These are phyloP conservation scores for Margarornis squamiger DNA, from an alignment of 2,797 vertebrate genomes.

Conservation along the genomic window DNA sequence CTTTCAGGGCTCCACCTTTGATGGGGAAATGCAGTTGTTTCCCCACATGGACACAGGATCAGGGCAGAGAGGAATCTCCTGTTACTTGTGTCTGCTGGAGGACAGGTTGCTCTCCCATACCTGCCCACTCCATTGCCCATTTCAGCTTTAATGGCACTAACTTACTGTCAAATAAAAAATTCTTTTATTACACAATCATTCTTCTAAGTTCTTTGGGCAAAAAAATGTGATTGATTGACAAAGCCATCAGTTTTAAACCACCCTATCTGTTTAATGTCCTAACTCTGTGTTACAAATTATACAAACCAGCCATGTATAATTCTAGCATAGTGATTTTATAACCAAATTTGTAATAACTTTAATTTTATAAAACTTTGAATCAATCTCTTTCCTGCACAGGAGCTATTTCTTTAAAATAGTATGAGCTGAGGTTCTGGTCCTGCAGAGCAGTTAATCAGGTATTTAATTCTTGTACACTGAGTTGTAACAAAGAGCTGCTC, in stretches of 20 bases:
- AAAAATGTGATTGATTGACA: background rate
- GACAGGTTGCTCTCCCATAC: background rate
- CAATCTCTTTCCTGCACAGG: background rate
- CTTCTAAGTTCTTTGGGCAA: background rate
- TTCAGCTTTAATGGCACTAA: background rate
- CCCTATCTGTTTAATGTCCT: background rate
- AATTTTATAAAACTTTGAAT: background rate
- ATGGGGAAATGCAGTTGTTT: background rate
- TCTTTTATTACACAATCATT: background rate
- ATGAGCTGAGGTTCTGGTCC: background rate
- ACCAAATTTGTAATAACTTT: background rate
- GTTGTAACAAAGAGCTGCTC: background rate
- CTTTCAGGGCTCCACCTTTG: background rate
- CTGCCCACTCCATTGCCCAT: background rate
- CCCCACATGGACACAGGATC: background rate
- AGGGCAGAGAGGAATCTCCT: background rate
- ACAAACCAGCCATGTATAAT: background rate
- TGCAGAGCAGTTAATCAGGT: background rate
- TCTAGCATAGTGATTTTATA: background rate
- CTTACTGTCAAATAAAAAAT: background rate
- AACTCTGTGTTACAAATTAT: background rate
- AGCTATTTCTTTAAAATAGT: background rate
- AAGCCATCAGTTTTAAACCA: background rate
- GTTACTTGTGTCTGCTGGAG: background rate
- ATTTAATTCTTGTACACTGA: constrained; percentile 1